Conservation (phyloP, 1,140 invertebrate species). For the Leptestheria dahalacensis region DNA sequence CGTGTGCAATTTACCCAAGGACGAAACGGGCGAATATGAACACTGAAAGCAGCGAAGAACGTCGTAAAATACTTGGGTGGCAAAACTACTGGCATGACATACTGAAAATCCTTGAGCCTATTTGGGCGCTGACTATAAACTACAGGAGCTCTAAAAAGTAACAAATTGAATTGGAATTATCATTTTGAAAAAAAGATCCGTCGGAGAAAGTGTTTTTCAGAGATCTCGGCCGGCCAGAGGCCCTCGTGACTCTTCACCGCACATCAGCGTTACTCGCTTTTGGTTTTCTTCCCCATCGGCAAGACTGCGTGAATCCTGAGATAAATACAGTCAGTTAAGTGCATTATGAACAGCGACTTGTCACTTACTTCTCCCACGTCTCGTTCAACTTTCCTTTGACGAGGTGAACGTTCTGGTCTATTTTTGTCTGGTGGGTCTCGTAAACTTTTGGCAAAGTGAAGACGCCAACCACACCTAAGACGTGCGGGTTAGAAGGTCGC, state of each 20-base stretch:
- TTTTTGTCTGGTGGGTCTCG: slow-evolving; percentile 92
- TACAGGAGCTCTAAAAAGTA: too few relatives aligned
- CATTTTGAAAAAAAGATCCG: too few relatives aligned
- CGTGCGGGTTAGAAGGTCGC: too few relatives aligned
- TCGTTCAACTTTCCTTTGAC: slow-evolving; percentile 76
- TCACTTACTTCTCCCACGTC: slow-evolving; percentile 66
- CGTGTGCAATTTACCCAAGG: too few relatives aligned
- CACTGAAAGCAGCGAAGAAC: too few relatives aligned
- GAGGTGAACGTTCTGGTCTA: slow-evolving; percentile 81
- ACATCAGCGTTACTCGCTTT: slow-evolving; percentile 49
- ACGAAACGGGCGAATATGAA: too few relatives aligned
- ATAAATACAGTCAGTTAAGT: slow-evolving; percentile 22
- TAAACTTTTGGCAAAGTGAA: slow-evolving; percentile 96
- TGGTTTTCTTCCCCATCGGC: slow-evolving; percentile 74
- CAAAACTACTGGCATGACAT: too few relatives aligned
- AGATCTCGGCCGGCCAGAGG: neutral
- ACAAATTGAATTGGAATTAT: too few relatives aligned
- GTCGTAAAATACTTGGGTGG: too few relatives aligned
- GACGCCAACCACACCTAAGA: slow-evolving; percentile 68
- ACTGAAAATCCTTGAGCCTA: too few relatives aligned
- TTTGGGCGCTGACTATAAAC: too few relatives aligned
- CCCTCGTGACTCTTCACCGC: neutral
- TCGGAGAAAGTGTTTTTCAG: too few relatives aligned
- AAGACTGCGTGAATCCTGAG: slow-evolving; percentile 74
- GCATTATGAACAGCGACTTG: neutral